Evolutionary conservation across 1,140 invertebrate species (phyloP).

Genomic region (Holotrichia oblita): DNA sequence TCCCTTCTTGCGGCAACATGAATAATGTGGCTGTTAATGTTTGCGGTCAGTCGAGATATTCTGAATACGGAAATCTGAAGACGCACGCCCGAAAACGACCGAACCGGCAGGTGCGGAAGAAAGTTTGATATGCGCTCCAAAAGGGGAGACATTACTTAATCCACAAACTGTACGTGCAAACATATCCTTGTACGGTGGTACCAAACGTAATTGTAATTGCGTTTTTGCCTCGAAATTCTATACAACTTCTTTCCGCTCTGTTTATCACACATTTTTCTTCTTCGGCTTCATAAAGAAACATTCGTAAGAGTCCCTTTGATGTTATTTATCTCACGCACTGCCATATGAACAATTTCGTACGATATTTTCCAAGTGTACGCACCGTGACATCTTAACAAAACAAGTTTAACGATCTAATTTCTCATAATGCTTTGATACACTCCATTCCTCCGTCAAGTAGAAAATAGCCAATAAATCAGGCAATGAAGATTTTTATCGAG

Average conservation of each 20-base stretch:
- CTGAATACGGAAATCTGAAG: too few species aligned
- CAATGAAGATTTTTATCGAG: conserved; percentile 29
- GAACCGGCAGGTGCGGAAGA: too few species aligned
- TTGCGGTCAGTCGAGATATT: too few species aligned
- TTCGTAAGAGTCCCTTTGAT: neutral
- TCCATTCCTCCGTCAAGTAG: conserved; percentile 2
- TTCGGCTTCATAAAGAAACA: neutral
- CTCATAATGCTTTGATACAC: conserved; percentile 18
- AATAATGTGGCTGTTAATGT: too few species aligned
- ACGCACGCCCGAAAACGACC: too few species aligned
- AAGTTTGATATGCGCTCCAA: too few species aligned
- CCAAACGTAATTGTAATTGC: too few species aligned
- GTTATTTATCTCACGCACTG: conserved; percentile 8
- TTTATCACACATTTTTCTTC: neutral
- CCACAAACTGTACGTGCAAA: too few species aligned
- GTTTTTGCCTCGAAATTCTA: too few species aligned
- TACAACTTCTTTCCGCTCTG: neutral
- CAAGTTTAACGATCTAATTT: conserved; percentile 26
- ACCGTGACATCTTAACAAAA: conserved; percentile 29
- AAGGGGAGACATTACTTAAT: too few species aligned
- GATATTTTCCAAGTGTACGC: conserved; percentile 11
- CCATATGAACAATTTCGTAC: conserved; percentile 3
- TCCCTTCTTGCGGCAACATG: too few species aligned
- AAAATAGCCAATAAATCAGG: conserved; percentile 32
- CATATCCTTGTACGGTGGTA: too few species aligned